These are phyloP conservation scores for Phallusia fumigata DNA, from an alignment of 23 tunicate species.

Conservation along the genomic window DNA sequence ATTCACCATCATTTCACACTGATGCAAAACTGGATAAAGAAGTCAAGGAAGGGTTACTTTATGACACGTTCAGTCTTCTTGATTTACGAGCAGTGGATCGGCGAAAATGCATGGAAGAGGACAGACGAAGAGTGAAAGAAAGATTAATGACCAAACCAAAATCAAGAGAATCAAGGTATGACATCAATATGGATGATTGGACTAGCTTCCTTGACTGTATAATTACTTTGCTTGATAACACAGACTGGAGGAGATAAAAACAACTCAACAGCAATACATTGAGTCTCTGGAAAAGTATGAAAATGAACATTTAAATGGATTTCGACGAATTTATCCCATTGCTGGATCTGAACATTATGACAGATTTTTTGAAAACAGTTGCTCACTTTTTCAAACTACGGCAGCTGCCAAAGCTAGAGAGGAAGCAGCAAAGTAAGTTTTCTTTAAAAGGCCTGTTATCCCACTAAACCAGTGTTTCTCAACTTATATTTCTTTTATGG, in stretches of 20 bases:
- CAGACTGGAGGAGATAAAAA: slow-evolving; percentile 84
- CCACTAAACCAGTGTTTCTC: no score
- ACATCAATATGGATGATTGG: no score
- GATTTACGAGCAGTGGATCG: slow-evolving; percentile 85
- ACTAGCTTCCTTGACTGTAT: background rate
- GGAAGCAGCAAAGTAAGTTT: slow-evolving; percentile 89
- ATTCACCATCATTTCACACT: slow-evolving; percentile 98
- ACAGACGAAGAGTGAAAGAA: slow-evolving; percentile 85
- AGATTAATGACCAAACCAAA: slow-evolving; percentile 87
- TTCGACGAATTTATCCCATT: slow-evolving; percentile 79
- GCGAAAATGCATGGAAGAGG: slow-evolving; percentile 84
- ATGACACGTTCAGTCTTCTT: slow-evolving; percentile 85
- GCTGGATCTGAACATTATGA: slow-evolving; percentile 72
- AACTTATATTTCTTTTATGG: no score
- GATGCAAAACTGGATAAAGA: slow-evolving; percentile 98
- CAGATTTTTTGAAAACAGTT: slow-evolving; percentile 80
- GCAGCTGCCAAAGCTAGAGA: slow-evolving; percentile 97
- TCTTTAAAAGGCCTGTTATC: background rate
- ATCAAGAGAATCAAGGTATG: slow-evolving; percentile 88
- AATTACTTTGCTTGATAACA: background rate
- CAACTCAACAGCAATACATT: slow-evolving; percentile 71
- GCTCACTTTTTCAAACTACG: slow-evolving; percentile 96
- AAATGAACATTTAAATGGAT: slow-evolving; percentile 85
- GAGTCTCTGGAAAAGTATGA: slow-evolving; percentile 80
- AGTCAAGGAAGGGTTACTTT: slow-evolving; percentile 91